phyloP scores from a whole-genome alignment of 2,888 invertebrate genomes.

The Apotomis capreana region DNA sequence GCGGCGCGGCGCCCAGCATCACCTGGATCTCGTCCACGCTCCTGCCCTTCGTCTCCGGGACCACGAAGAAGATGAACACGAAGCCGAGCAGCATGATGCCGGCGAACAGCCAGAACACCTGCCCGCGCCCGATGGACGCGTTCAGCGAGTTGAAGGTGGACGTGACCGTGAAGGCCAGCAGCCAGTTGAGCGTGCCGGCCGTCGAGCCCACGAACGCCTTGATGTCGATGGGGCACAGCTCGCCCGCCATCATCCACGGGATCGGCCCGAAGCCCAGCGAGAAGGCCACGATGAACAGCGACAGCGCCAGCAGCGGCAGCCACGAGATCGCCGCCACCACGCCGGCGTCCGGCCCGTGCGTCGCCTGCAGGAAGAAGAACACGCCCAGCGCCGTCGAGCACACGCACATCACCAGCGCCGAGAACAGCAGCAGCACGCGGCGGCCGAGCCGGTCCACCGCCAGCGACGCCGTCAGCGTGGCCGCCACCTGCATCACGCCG shows the following conservation, averaged over 20 bases:
- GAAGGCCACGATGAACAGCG: constrained; percentile 91
- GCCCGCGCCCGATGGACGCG: constrained; percentile 81
- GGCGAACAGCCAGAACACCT: constrained; percentile 90
- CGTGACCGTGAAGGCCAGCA: constrained; percentile 91
- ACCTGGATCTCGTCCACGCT: constrained; percentile 86
- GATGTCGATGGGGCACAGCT: constrained; percentile 91
- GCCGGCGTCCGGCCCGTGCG: constrained; percentile 56
- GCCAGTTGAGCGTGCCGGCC: constrained; percentile 92
- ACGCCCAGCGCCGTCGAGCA: constrained; percentile 88
- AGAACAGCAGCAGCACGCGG: constrained; percentile 88
- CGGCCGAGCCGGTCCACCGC: constrained; percentile 92
- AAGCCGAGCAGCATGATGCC: constrained; percentile 86
- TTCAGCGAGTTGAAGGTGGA: constrained; percentile 86
- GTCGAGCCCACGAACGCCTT: constrained; percentile 90
- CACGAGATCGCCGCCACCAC: constrained; percentile 85
- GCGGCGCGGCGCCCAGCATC: constrained; percentile 71
- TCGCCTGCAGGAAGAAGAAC: constrained; percentile 84
- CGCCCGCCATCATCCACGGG: constrained; percentile 93
- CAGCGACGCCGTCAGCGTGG: constrained; percentile 89
- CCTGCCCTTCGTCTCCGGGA: constrained; percentile 88
- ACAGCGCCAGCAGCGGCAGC: constrained; percentile 89
- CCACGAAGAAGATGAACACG: constrained; percentile 86
- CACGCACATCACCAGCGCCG: constrained; percentile 87
- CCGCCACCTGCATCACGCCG: constrained; percentile 91
- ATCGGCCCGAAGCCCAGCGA: constrained; percentile 94